Base-by-base conservation (phyloP, 2,888 invertebrate species). In the Melikaiella ostensackeni region DNA sequence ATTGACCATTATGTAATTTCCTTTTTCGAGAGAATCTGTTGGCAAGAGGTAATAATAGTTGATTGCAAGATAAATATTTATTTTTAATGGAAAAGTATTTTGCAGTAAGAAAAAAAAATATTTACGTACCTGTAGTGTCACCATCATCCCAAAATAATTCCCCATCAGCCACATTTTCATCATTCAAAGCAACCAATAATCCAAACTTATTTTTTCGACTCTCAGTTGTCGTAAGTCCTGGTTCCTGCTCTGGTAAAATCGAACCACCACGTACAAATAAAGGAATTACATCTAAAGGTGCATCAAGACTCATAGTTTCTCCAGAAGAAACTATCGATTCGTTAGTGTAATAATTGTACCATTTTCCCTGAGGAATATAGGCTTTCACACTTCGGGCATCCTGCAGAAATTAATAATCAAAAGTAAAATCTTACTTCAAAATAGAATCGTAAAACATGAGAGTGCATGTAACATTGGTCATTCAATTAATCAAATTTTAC, bases 81-180 rank as follows among this genome's bases (percentile, higher is more conserved):
- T 8, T 50, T n/a, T n/a, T 2, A 50, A n/a, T n/a, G n/a, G n/a
- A 50, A 50, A n/a, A 50, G n/a, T n/a, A 2, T 46, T 19, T 46
- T 46, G 5, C 7, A 46, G 19, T 7, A n/a, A n/a, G n/a, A n/a
- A n/a, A 46, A 19, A 46, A 13, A 19, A 19, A 0, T 0, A 46
- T 50, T 50, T 2, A 50, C 19, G n/a, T 50, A 50, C 50, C 50
- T n/a, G 9, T n/a, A n/a, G 50, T n/a, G n/a, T 96, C 95, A 0
- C 97, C 97, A 85, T 97, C 96, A 88, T 97, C 97, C 96, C 96
- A 96, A 92, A 95, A 96, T 13, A 97, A 91, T 78, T 94, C 93
- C 1, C 97, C 97, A 1, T 77, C 81, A 0, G 95, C 96, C 30
- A 84, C 86, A 19, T 92, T 92, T 2, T 85, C 85, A 1, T 91